Base-by-base conservation (phyloP, 1,140 invertebrate genomes). In the Zophobas morio region DNA sequence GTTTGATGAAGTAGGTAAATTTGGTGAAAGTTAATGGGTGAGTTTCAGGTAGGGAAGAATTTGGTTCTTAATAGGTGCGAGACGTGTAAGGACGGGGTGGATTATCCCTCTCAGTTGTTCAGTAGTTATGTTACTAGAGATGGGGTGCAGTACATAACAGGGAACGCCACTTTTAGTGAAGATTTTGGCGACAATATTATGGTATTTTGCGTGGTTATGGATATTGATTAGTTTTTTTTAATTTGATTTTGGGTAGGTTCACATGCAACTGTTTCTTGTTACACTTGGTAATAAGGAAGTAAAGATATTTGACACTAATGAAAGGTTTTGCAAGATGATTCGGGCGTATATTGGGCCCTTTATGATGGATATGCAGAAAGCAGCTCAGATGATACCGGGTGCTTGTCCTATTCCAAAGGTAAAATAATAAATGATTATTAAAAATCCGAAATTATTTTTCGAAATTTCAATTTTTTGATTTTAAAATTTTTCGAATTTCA, bases 331-430 rank as follows among this genome's bases (percentile, higher is more conserved):
- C 20, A 66, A 42, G 33, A 32, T 66, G 32, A 42, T 33, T 20
- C 2, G 60, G 32, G 42, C n/a, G 39, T 66, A 66, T 66, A 40
- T 66, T 1, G 60, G 60, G 39, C 60, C 60, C 2, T 66, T 66
- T 66, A 40, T 66, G 60, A 40, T 42, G n/a, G 60, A 66, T 66
- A 32, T 66, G 35, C 37, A 66, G 42, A 66, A 66, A 42, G 60
- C 60, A n/a, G 60, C 60, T 4, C 60, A 66, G 20, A 40, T 66
- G 20, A 32, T 66, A 32, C 60, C 60, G 2, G 60, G 60, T 1
- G 33, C 39, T 20, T 66, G 60, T 6, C 60, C 60, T 32, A 66
- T 66, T 46, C 60, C 60, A 2, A 66, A 66, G 60, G 60, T 66
- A 66, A 42, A 54, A 32, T 34, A 46, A 46, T 46, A 46, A 46